Evolutionary conservation across 2,888 invertebrate genomes (phyloP).

Genomic region (Heteromurus nitidus): DNA sequence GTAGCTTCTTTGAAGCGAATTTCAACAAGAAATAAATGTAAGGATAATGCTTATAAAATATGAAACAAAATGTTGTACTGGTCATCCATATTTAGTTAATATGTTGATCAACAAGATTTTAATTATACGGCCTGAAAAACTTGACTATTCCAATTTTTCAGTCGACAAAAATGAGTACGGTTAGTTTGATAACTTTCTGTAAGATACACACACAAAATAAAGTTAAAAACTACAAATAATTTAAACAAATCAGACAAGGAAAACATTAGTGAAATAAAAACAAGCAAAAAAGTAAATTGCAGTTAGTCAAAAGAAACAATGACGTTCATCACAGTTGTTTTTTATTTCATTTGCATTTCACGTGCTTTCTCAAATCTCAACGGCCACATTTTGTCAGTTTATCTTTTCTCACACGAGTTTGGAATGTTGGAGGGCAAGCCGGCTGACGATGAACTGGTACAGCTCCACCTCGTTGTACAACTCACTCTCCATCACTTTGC

Average conservation of each 20-base stretch:
- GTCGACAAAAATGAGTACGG: constrained; percentile 42
- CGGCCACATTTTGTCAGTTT: too few species aligned
- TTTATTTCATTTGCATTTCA: constrained; percentile 10
- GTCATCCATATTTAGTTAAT: constrained; percentile 36
- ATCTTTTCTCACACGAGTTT: neutral
- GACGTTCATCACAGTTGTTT: neutral
- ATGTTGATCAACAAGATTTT: constrained; percentile 43
- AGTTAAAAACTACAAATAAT: constrained; percentile 28
- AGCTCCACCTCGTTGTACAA: constrained; percentile 70
- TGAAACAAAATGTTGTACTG: constrained; percentile 36
- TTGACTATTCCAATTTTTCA: constrained; percentile 51
- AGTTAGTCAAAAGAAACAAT: constrained; percentile 11
- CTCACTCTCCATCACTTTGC: constrained; percentile 67
- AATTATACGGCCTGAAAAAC: constrained; percentile 53
- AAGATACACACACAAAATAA: neutral
- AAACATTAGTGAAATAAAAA: too few species aligned
- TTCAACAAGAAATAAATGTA: too few species aligned
- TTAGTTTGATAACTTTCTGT: constrained; percentile 53
- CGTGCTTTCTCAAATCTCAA: too few species aligned
- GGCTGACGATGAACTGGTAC: constrained; percentile 65
- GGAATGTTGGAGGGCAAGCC: constrained; percentile 59
- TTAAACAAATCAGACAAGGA: too few species aligned
- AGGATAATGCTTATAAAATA: constrained; percentile 16
- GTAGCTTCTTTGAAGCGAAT: constrained; percentile 54
- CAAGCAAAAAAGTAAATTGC: too few species aligned